Conservation (phyloP, 2,888 invertebrate species). For the Minunthozetes semirufus region DNA sequence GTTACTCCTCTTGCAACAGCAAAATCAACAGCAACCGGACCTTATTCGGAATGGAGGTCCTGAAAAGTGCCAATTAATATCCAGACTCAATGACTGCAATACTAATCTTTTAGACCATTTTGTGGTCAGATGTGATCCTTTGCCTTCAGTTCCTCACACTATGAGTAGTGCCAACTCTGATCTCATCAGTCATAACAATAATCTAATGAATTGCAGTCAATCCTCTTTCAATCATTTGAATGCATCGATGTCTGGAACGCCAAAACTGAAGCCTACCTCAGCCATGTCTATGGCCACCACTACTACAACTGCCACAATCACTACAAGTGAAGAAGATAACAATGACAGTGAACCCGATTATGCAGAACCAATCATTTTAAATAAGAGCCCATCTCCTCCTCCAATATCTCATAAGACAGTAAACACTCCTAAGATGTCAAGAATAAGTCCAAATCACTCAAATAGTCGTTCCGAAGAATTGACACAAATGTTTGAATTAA, state of each 20-base stretch:
- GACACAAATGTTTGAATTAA: background rate
- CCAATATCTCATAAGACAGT: background rate
- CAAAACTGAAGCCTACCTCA: constrained; percentile 27
- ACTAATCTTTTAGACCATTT: constrained; percentile 35
- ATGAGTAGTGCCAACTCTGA: constrained; percentile 19
- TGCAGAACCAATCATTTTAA: constrained; percentile 35
- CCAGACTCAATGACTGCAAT: constrained; percentile 28
- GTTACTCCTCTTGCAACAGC: constrained; percentile 26
- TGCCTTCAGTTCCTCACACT: constrained; percentile 32
- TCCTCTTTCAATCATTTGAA: constrained; percentile 17
- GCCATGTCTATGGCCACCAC: constrained; percentile 33
- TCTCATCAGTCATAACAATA: constrained; percentile 19
- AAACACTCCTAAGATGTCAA: constrained; percentile 1
- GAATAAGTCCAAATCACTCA: background rate
- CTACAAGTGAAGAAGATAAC: background rate
- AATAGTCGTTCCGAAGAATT: background rate
- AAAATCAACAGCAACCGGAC: constrained; percentile 28
- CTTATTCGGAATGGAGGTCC: background rate
- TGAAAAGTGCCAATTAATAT: constrained; percentile 36
- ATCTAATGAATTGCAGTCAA: constrained; percentile 7
- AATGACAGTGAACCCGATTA: constrained; percentile 35
- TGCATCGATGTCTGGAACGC: constrained; percentile 20
- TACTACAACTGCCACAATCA: constrained; percentile 23
- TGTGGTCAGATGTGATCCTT: constrained; percentile 31
- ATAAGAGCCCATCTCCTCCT: constrained; percentile 6